Conservation (phyloP, 2,113 vertebrate genomes). For the Cephalopterus ornatus region DNA sequence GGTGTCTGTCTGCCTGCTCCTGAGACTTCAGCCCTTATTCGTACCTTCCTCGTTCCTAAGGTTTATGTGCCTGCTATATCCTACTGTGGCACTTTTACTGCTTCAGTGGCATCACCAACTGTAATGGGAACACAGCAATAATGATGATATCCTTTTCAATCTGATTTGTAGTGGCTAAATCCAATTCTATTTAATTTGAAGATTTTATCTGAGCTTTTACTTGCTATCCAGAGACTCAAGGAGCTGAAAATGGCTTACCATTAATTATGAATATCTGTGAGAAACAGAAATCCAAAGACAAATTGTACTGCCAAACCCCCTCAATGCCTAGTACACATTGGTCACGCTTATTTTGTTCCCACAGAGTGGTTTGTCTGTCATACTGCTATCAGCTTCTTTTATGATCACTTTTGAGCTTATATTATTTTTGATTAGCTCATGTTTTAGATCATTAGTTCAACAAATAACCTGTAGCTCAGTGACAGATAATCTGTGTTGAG, state of each 20-base stretch:
- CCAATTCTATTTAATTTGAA: slow-evolving; percentile 21
- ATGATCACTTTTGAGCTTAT: background rate
- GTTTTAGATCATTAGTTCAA: slow-evolving; percentile 61
- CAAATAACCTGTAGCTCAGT: slow-evolving; percentile 48
- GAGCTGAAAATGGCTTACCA: slow-evolving; percentile 26
- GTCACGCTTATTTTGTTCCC: slow-evolving; percentile 3
- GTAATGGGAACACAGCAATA: background rate
- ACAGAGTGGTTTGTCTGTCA: background rate
- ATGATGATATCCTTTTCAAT: background rate
- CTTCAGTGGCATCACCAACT: background rate
- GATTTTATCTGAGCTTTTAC: slow-evolving; percentile 37
- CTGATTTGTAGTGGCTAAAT: slow-evolving; percentile 16
- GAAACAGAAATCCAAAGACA: slow-evolving; percentile 33
- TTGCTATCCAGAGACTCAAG: background rate
- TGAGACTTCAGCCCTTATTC: background rate
- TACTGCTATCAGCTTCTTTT: slow-evolving; percentile 8
- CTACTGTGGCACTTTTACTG: background rate
- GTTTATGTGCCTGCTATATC: background rate
- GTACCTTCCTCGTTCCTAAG: background rate
- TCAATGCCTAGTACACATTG: background rate
- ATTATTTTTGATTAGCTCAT: slow-evolving; percentile 54
- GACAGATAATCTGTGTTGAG: slow-evolving; percentile 37
- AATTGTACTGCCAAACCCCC: background rate
- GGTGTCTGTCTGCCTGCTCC: background rate
- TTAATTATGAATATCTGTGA: slow-evolving; percentile 40